Base-by-base conservation (phyloP, 1,140 invertebrate genomes). In the Drosophila yakuba region DNA sequence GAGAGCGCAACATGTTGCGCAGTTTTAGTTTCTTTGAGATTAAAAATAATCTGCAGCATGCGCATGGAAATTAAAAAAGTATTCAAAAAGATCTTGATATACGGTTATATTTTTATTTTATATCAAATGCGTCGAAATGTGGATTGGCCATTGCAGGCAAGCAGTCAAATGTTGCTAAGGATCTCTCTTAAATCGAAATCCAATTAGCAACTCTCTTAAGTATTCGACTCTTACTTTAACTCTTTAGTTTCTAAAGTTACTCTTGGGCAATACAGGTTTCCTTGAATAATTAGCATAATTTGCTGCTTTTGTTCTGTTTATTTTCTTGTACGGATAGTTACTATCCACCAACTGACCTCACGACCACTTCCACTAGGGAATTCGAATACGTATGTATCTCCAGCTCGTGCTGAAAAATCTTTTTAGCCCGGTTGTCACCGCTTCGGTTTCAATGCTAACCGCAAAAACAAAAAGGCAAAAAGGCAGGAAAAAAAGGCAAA, bases 271-370 rank as follows among this genome's bases (percentile, higher is more conserved):
- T 45, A 82, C 83, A 86, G 75, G 83, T 88, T 86, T 86, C 47
- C 51, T 54, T 73, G 57, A 83, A 89, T 83, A 88, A 88, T 88
- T 89, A 89, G 67, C 83, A 88, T 88, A 83, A 83, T 88, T 88
- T 83, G 63, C 74, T 61, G 52, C 48, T 60, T 73, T 77, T 66
- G 61, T 68, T 69, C 47, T 68, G 57, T 73, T 77, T 66, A 58
- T 68, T 69, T 54, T 68, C 66, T 48, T 51, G 54, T 17, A 38
- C 58, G 14, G 32, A 11, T 17, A 20, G 20, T 51, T 51, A 39
- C 59, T 47, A 58, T 56, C 72, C 72, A 62, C 45, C 36, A 39
- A 39, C 73, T 81, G 79, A 81, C 61, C 78, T 81, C 72, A 72
- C 71, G 54, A 39, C 38, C 64, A 68, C 32, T 32, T 32, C 32